Conservation (phyloP, 2,797 vertebrate species). For the Brotogeris chrysoptera region DNA sequence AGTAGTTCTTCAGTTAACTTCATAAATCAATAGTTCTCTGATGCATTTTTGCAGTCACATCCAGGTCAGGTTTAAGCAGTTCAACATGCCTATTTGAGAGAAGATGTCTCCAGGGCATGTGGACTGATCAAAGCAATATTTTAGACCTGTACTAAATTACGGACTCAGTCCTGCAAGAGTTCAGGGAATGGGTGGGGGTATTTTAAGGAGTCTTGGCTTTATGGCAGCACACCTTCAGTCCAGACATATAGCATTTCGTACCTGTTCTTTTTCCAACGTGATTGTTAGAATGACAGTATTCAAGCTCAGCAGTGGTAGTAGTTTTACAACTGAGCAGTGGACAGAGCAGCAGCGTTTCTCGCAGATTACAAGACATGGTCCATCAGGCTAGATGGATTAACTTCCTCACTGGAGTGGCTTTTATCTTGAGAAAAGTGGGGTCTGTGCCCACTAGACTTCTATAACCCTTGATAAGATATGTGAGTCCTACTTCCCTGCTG, state of each 20-base stretch:
- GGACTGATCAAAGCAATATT: background rate
- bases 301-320: background rate
- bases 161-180: background rate
- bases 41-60: slow-evolving; percentile 14
- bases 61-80: slow-evolving; percentile 10
- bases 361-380: background rate
- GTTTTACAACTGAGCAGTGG: background rate
- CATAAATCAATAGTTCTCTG: slow-evolving; percentile 10
- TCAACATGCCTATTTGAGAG: background rate
- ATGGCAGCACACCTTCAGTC: background rate
- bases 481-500: background rate
- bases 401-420: background rate
- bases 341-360: background rate
- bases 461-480: background rate
- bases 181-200: background rate
- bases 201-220: background rate
- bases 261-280: background rate
- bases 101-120: background rate
- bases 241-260: background rate
- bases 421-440: background rate
- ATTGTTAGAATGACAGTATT: background rate
- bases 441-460: background rate
- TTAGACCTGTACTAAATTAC: slow-evolving; percentile 4
- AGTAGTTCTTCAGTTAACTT: background rate
- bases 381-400: background rate